Evolutionary conservation across 2,888 invertebrate species (phyloP), one percentile per base, ranked within the genome.

Genomic region (Syrista parreyssii): DNA sequence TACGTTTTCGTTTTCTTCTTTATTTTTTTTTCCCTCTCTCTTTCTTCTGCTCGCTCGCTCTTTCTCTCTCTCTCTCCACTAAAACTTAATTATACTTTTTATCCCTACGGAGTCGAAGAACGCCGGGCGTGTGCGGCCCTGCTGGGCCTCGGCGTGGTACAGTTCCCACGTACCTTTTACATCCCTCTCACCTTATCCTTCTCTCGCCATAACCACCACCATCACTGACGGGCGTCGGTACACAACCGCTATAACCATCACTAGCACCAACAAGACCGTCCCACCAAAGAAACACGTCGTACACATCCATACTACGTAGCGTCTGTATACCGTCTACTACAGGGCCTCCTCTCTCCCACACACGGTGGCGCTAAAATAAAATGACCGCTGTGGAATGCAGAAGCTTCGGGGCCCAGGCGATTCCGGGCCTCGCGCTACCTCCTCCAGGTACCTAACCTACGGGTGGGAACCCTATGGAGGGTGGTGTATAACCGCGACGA

Each of bases 281-380:
- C 74, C 79, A 75, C 69, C 75, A 35, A n/a, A 71, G 36, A 78
- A 73, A 36, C 79, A 71, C 75, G 74, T 75, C 76, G 78, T 82
- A 79, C 81, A 81, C 80, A 55, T 55, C 23, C 40, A 23, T 55
- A 15, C 40, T 4, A 6, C 40, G 40, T 55, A 55, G 23, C 40
- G 40, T 55, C 40, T 55, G 40, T 55, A 55, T 6, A 55, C 40
- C 23, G 40, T 55, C 15, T 55, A 23, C 40, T 23, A 6, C 15
- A 75, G 74, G 79, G 74, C 71, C 71, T 71, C 31, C 73, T 32
- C 73, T 80, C 79, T 77, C 76, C 68, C 75, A 35, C 71, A 84
- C 87, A 88, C 87, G 87, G 89, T 89, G 89, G 89, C 89, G 90
- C 89, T 89, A 89, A 89, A 90, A 90, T 89, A 90, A 90, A 90